Percentiles rank a stretch among this genome's conserved stretches.
phyloP scores from a whole-genome alignment of 2,888 invertebrate genomes.

The Cheilosia grossa region DNA sequence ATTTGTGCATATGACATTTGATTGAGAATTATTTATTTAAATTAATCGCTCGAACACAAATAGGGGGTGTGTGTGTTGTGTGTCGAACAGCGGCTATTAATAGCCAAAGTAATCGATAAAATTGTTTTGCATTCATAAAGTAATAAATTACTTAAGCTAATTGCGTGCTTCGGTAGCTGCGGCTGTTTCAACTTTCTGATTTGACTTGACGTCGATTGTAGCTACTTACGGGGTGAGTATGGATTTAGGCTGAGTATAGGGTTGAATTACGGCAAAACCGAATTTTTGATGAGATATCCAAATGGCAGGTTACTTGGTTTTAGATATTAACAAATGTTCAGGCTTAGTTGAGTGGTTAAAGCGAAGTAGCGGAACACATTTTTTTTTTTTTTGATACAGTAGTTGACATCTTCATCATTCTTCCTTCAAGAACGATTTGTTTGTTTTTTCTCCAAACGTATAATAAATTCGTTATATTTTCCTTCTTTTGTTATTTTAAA shows the following conservation, averaged over 20 bases:
- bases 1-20: slow-evolving; percentile 63
- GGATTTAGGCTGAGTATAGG: neutral
- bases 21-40: slow-evolving; percentile 71
- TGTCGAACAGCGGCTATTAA: slow-evolving; percentile 35
- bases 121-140: slow-evolving; percentile 39
- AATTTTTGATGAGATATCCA: neutral
- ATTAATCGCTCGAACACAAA: slow-evolving; percentile 61
- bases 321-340: neutral
- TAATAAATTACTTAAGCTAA: slow-evolving; percentile 49
- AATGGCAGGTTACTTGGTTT: neutral
- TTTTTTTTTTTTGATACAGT: too few species aligned
- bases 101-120: slow-evolving; percentile 55
- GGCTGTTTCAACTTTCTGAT: slow-evolving; percentile 15
- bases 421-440: too few species aligned
- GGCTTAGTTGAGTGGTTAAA: neutral
- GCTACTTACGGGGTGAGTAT: slow-evolving; percentile 14
- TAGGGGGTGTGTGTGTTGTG: slow-evolving; percentile 44
- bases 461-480: too few species aligned
- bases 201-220: slow-evolving; percentile 16
- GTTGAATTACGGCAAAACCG: neutral
- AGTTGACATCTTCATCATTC: too few species aligned
- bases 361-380: too few species aligned
- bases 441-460: too few species aligned
- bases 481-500: too few species aligned
- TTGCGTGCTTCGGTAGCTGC: slow-evolving; percentile 9